These are phyloP conservation scores for Tromatobia lineatoria DNA, from an alignment of 2,888 invertebrate genomes.

Conservation along the genomic window DNA sequence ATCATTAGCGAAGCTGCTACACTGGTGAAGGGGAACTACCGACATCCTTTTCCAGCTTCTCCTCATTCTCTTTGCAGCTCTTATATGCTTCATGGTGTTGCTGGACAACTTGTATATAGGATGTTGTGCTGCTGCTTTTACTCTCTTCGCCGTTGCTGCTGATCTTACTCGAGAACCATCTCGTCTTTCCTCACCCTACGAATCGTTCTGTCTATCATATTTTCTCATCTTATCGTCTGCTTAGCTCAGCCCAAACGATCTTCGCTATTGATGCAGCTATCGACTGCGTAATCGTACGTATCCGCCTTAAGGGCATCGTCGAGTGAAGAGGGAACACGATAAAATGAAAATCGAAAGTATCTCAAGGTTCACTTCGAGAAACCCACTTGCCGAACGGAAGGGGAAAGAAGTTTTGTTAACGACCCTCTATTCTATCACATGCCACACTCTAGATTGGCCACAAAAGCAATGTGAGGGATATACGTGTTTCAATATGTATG, in stretches of 20 bases:
- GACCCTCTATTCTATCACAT: not conserved
- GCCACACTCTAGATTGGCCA: not conserved
- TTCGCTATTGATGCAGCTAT: not conserved
- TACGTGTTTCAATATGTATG: not conserved
- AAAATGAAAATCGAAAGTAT: slow-evolving; percentile 10
- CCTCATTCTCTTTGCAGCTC: slow-evolving; percentile 5
- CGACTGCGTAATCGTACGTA: not conserved
- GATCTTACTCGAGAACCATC: not conserved
- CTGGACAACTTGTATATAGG: slow-evolving; percentile 18
- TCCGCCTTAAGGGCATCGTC: not conserved
- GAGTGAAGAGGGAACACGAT: not conserved
- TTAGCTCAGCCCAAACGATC: not conserved
- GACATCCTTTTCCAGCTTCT: slow-evolving; percentile 46
- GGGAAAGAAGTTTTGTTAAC: not conserved
- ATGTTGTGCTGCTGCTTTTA: slow-evolving; percentile 10
- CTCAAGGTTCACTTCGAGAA: not conserved
- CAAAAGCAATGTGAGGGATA: not conserved
- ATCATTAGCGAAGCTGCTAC: slow-evolving; percentile 30
- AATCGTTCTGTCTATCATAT: not conserved
- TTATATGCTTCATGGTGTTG: not conserved
- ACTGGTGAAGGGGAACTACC: slow-evolving; percentile 23
- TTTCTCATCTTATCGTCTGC: slow-evolving; percentile 7
- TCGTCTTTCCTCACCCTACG: not conserved
- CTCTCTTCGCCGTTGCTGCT: not conserved
- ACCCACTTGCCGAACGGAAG: slow-evolving; percentile 5